Evolutionary conservation across 2,888 invertebrate species (phyloP).

Genomic region (Frankliniella fusca): DNA sequence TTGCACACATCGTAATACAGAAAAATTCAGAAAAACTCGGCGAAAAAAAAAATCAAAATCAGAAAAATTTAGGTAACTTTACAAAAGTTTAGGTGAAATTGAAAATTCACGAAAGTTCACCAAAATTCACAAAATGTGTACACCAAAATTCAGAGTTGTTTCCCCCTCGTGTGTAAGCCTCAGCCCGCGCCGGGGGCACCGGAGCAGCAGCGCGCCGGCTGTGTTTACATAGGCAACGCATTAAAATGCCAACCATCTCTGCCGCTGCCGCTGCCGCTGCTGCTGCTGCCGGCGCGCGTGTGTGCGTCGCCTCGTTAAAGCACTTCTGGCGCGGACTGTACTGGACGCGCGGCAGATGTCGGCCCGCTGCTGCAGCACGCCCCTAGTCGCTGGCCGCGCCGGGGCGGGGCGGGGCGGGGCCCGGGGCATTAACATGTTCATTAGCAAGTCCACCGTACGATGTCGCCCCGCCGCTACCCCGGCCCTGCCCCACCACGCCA

Average conservation of each 20-base stretch:
- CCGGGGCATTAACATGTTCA: constrained; percentile 10
- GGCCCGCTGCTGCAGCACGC: neutral
- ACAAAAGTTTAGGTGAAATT: too few species aligned
- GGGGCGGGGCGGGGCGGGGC: neutral
- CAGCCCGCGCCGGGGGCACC: neutral
- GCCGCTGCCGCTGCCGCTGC: neutral
- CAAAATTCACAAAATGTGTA: too few species aligned
- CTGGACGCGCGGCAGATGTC: constrained; percentile 9
- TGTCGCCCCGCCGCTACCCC: neutral
- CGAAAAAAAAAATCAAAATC: too few species aligned
- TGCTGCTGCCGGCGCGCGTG: neutral
- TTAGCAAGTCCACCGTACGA: constrained; percentile 22
- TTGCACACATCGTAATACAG: too few species aligned
- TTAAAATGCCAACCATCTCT: constrained; percentile 6
- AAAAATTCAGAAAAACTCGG: too few species aligned
- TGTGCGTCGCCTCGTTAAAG: neutral
- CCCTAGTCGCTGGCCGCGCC: neutral
- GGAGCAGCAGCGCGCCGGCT: neutral
- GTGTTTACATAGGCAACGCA: constrained; percentile 5
- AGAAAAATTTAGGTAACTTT: too few species aligned
- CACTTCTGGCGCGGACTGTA: neutral
- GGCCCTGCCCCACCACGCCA: neutral
- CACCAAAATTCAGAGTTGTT: too few species aligned
- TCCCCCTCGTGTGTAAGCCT: too few species aligned
- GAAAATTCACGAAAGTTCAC: too few species aligned